These are phyloP conservation scores for Pocillopora damicornis DNA, from an alignment of 64 coral and sea anemone species.

Conservation along the genomic window DNA sequence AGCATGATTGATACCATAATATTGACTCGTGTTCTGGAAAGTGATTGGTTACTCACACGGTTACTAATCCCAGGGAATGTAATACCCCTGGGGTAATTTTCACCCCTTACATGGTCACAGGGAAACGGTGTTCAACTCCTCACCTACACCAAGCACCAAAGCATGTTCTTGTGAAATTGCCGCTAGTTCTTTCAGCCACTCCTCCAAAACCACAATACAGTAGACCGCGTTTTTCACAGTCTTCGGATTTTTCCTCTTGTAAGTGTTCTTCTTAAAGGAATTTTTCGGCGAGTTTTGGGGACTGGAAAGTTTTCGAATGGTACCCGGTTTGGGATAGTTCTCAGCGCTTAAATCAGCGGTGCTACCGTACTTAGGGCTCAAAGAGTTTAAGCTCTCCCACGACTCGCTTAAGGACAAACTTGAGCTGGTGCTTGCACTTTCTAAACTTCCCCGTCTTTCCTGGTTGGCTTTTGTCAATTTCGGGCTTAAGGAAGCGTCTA, in stretches of 20 bases:
- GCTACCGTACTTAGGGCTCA: slow-evolving; percentile 69
- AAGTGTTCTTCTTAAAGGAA: slow-evolving; percentile 57
- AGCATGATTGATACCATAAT: too few species aligned
- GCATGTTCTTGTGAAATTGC: slow-evolving; percentile 97
- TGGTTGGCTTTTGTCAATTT: background rate
- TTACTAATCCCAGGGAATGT: background rate
- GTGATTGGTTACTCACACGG: background rate
- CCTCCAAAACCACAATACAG: slow-evolving; percentile 85
- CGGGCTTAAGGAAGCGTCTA: background rate
- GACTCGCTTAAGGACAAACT: slow-evolving; percentile 88
- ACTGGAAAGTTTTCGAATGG: slow-evolving; percentile 7
- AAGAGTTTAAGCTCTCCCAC: slow-evolving; percentile 59
- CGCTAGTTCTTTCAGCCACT: slow-evolving; percentile 96
- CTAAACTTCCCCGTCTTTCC: slow-evolving; percentile 22
- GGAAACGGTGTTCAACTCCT: slow-evolving; percentile 1
- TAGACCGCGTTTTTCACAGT: slow-evolving; percentile 90
- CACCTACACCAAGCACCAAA: slow-evolving; percentile 42
- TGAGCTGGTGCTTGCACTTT: slow-evolving; percentile 47
- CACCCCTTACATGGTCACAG: background rate
- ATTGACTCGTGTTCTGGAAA: too few species aligned
- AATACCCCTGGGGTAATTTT: background rate
- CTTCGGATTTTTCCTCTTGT: slow-evolving; percentile 74
- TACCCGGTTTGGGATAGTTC: slow-evolving; percentile 11
- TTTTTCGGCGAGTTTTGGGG: slow-evolving; percentile 26
- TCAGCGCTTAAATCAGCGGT: slow-evolving; percentile 47